phyloP scores from a whole-genome alignment of 2,113 vertebrate genomes.

The Neodon shergylaensis region DNA sequence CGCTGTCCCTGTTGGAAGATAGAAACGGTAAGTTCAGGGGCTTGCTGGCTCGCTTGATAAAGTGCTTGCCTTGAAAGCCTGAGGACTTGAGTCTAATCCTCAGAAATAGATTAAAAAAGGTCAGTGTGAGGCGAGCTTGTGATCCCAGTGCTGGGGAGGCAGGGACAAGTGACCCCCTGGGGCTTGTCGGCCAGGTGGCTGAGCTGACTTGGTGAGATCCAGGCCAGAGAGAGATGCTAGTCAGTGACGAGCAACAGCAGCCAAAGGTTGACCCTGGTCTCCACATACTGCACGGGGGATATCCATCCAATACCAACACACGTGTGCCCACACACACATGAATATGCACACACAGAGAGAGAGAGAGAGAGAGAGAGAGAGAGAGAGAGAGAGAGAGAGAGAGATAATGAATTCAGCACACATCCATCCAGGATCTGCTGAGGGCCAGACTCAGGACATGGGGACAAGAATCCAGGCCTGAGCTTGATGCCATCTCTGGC shows the following conservation, averaged over 20 bases:
- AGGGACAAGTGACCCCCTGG: background rate
- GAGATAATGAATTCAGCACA: background rate
- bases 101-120: background rate
- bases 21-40: background rate
- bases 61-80: background rate
- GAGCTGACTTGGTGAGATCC: background rate
- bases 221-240: background rate
- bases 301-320: background rate
- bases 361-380: too few species aligned
- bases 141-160: background rate
- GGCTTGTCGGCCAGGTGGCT: background rate
- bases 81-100: background rate
- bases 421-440: background rate
- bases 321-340: too few species aligned
- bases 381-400: background rate
- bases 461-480: background rate
- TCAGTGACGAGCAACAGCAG: background rate
- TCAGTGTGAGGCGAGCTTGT: background rate
- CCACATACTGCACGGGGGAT: background rate
- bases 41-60: rapidly evolving
- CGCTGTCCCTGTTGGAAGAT: background rate
- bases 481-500: background rate
- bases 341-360: background rate
- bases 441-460: background rate
- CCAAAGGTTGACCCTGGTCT: background rate